Evolutionary conservation across 2,113 vertebrate genomes (phyloP).

Genomic region (Austrofundulus limnaeus): DNA sequence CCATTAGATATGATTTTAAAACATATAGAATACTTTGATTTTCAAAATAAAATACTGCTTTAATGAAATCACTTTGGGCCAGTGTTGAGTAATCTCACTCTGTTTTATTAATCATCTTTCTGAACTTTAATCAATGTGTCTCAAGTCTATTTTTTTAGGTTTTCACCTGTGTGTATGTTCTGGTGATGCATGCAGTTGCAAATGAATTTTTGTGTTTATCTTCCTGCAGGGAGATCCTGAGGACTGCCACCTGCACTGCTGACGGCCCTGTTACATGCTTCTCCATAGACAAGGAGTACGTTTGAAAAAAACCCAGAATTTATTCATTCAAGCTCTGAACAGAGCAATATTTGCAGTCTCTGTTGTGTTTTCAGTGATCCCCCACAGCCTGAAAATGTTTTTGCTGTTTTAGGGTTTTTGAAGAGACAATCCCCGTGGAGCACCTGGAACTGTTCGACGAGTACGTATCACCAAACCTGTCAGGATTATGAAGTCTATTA

Average conservation of each 20-base stretch:
- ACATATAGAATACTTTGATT: too few species aligned
- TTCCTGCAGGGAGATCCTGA: constrained; percentile 72
- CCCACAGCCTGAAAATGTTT: neutral
- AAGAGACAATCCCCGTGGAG: constrained; percentile 81
- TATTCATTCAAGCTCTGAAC: neutral
- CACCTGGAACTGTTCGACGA: constrained; percentile 81
- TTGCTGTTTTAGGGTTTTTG: constrained; percentile 74
- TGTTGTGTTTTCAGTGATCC: too few species aligned
- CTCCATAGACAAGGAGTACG: constrained; percentile 84
- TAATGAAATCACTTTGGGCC: too few species aligned
- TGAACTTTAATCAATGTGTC: too few species aligned
- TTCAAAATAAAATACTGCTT: too few species aligned
- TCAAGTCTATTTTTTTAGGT: too few species aligned
- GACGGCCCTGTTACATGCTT: constrained; percentile 81
- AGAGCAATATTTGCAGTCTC: neutral
- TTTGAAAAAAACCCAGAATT: constrained; percentile 11
- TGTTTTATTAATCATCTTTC: too few species aligned
- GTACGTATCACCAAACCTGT: constrained; percentile 52
- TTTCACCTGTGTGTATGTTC: neutral
- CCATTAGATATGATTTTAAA: too few species aligned
- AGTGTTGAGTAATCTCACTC: too few species aligned
- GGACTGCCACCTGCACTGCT: constrained; percentile 83
- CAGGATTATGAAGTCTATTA: too few species aligned
- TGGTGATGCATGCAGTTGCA: too few species aligned
- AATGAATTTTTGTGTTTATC: constrained; percentile 4